phyloP scores from a whole-genome alignment of 1,140 invertebrate species.

The Pygmarrhopalites habei region DNA sequence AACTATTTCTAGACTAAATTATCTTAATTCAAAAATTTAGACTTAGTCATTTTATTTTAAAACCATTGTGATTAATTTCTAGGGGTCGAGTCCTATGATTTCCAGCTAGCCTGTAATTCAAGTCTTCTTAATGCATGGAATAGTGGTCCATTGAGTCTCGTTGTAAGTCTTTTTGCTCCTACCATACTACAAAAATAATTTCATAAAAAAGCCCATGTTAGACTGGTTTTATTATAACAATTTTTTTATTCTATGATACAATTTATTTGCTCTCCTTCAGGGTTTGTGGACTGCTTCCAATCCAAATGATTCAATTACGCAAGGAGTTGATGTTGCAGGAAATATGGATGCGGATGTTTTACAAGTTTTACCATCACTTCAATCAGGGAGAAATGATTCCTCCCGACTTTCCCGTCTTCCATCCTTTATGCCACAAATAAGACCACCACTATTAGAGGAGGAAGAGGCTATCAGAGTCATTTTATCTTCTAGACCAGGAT shows the following conservation, averaged over 20 bases:
- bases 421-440: neutral
- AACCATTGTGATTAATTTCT: no score
- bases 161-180: no score
- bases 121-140: constrained; percentile 84
- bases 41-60: no score
- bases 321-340: constrained; percentile 58
- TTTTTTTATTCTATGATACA: no score
- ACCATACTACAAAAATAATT: no score
- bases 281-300: constrained; percentile 71
- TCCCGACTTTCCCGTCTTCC: constrained; percentile 6
- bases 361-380: constrained; percentile 40
- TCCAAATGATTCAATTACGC: constrained; percentile 56
- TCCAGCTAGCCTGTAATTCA: constrained; percentile 77
- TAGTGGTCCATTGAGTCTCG: constrained; percentile 68
- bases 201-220: no score
- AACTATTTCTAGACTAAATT: no score
- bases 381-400: constrained; percentile 34
- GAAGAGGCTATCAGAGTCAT: constrained; percentile 42
- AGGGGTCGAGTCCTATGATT: constrained; percentile 68
- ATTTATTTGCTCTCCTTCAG: no score
- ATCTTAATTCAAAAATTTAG: no score
- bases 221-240: no score
- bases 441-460: constrained; percentile 41
- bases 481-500: constrained; percentile 9
- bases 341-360: constrained; percentile 47